These are phyloP conservation scores for Paramormyrops kingsleyae DNA, from an alignment of 2,113 vertebrate species.

Conservation along the genomic window DNA sequence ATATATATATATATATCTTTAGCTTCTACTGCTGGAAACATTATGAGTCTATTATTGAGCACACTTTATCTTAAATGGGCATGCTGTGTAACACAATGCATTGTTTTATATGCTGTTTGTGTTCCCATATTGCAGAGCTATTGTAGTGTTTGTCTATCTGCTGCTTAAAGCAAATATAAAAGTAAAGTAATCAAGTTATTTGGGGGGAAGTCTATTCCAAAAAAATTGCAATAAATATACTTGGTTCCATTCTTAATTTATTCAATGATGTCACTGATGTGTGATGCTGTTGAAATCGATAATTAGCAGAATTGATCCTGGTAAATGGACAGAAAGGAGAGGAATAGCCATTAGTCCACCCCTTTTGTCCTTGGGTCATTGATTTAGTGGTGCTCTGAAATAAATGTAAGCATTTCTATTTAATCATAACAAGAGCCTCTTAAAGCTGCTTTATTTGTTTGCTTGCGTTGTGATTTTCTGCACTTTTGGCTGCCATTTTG, in stretches of 20 bases:
- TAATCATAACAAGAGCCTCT: background rate
- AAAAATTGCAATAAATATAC: background rate
- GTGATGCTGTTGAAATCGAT: background rate
- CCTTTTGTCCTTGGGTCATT: background rate
- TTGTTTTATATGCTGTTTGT: background rate
- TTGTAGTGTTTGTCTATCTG: background rate
- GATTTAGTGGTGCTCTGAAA: background rate
- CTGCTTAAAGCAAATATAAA: background rate
- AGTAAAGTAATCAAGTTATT: background rate
- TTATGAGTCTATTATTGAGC: conserved; percentile 1
- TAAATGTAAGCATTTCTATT: background rate
- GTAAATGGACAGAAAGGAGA: background rate
- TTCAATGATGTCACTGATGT: background rate
- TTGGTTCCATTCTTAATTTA: background rate
- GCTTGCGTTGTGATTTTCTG: background rate
- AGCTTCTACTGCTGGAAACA: background rate
- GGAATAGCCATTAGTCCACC: background rate
- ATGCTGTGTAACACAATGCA: background rate
- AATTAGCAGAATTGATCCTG: background rate
- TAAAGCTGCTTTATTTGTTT: background rate
- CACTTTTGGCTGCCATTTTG: background rate
- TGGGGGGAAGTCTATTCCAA: background rate
- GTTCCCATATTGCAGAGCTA: background rate
- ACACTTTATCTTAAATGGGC: background rate
- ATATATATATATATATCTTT: background rate